These are phyloP conservation scores for Augochlorella aurata DNA, from an alignment of 2,888 invertebrate species.

Conservation along the genomic window DNA sequence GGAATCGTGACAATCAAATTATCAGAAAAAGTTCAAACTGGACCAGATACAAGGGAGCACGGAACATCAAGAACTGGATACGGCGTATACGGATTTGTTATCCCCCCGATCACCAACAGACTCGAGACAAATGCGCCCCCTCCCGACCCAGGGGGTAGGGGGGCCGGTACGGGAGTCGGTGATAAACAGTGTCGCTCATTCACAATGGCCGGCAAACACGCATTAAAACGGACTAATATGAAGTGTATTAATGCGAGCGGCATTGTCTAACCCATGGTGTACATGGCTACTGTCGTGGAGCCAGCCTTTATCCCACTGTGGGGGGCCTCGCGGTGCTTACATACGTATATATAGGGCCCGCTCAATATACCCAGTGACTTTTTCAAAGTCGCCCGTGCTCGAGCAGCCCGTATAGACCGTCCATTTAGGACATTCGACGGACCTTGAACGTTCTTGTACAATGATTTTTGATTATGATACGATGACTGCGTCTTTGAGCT, in stretches of 20 bases:
- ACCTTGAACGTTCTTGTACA: not conserved
- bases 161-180: constrained; percentile 78
- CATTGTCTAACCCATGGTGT: constrained; percentile 81
- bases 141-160: constrained; percentile 68
- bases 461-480: not conserved
- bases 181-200: constrained; percentile 82
- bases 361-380: constrained; percentile 75
- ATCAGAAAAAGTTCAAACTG: constrained; percentile 9
- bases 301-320: constrained; percentile 78
- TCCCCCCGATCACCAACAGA: constrained; percentile 69
- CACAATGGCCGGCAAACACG: constrained; percentile 81
- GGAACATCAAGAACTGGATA: constrained; percentile 46
- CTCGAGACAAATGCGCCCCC: constrained; percentile 78
- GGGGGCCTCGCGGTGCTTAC: constrained; percentile 76
- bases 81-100: constrained; percentile 74
- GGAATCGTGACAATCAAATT: not conserved
- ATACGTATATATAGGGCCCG: constrained; percentile 62
- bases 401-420: not conserved
- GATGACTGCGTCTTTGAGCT: not conserved
- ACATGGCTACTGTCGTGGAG: constrained; percentile 81
- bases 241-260: constrained; percentile 82
- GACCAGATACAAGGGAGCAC: constrained; percentile 40
- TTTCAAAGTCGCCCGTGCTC: constrained; percentile 65
- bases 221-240: constrained; percentile 82
- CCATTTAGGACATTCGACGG: not conserved